Evolutionary conservation across 2,888 invertebrate species (phyloP).

Genomic region (Conops quadrifasciatus): DNA sequence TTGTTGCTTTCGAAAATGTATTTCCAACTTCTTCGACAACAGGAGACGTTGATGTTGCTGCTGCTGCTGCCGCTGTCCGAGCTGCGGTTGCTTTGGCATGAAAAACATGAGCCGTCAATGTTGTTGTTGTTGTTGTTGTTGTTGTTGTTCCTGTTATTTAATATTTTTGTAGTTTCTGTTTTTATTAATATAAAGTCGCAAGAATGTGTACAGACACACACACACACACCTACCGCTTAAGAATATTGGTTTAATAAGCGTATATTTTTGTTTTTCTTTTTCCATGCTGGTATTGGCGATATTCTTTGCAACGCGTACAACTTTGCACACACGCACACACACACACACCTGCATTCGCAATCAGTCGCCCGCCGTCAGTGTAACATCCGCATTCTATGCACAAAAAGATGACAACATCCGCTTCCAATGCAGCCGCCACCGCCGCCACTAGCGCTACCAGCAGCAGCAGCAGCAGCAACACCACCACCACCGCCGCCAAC

Average conservation of each 20-base stretch:
- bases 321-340: slow-evolving; percentile 32
- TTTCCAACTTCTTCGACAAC: slow-evolving; percentile 14
- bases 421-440: slow-evolving; percentile 28
- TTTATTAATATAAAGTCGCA: too few species aligned
- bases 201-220: too few species aligned
- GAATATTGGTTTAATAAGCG: too few species aligned
- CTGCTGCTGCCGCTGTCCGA: neutral
- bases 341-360: slow-evolving; percentile 29
- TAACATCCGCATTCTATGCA: slow-evolving; percentile 27
- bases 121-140: slow-evolving; percentile 9
- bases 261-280: neutral
- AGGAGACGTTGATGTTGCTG: neutral
- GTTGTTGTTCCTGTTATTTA: neutral
- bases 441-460: slow-evolving; percentile 39
- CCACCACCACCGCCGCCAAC: slow-evolving; percentile 27
- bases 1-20: slow-evolving; percentile 18
- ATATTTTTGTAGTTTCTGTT: neutral
- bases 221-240: too few species aligned
- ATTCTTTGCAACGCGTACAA: slow-evolving; percentile 19
- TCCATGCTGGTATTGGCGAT: neutral
- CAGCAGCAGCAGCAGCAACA: slow-evolving; percentile 39
- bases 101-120: neutral
- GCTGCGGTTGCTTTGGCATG: neutral
- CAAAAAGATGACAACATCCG: slow-evolving; percentile 34
- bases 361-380: slow-evolving; percentile 34